Evolutionary conservation across 2,888 invertebrate species (phyloP).

Genomic region (Protodeltote pygarga): DNA sequence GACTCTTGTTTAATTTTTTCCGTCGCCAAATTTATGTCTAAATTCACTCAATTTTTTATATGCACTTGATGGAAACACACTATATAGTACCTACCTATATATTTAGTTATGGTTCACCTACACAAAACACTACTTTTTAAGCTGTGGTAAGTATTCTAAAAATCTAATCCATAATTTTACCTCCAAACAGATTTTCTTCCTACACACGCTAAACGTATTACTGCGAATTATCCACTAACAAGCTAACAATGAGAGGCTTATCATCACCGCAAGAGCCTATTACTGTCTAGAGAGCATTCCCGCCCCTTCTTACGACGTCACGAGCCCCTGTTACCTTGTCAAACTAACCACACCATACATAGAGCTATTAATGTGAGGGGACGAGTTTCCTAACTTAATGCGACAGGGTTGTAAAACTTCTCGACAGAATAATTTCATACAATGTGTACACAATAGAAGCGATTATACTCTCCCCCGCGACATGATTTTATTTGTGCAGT

Average conservation of each 20-base stretch:
- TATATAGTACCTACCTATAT: too few species aligned
- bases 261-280: constrained; percentile 82
- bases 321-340: constrained; percentile 72
- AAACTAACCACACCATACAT: constrained; percentile 48
- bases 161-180: constrained; percentile 17
- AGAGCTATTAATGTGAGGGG: constrained; percentile 39
- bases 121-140: constrained; percentile 5
- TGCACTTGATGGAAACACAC: too few species aligned
- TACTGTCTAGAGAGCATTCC: constrained; percentile 77
- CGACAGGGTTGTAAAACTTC: constrained; percentile 71
- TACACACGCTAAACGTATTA: constrained; percentile 73
- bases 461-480: constrained; percentile 82
- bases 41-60: too few species aligned
- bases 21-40: too few species aligned
- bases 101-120: too few species aligned
- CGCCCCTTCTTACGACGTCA: constrained; percentile 75
- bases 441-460: constrained; percentile 83
- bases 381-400: constrained; percentile 48
- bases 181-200: constrained; percentile 69
- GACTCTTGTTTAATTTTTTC: too few species aligned
- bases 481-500: constrained; percentile 86
- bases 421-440: constrained; percentile 67
- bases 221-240: constrained; percentile 79
- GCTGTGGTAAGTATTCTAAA: not conserved
- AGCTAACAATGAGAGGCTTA: constrained; percentile 84